phyloP scores from a whole-genome alignment of 2,888 invertebrate species.

The Ornithoptera alexandrae region DNA sequence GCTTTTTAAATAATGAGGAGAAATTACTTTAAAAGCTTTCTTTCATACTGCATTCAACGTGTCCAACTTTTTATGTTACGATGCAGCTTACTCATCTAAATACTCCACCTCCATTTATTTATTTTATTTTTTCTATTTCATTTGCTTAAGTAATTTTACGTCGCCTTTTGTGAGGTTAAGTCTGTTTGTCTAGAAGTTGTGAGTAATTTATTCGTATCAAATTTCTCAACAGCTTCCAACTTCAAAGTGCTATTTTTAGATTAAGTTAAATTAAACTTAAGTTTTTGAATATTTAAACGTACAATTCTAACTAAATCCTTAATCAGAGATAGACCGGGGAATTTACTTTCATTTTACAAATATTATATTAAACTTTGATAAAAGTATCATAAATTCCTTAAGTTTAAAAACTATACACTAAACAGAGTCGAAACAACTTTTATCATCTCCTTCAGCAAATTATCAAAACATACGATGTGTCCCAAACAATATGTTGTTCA shows the following conservation, averaged over 20 bases:
- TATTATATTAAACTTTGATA: not conserved
- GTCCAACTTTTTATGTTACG: not conserved
- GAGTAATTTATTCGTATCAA: too few species aligned
- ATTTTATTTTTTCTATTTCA: not conserved
- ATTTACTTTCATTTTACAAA: too few species aligned
- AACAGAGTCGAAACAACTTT: conserved; percentile 20
- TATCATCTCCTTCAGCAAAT: conserved; percentile 25
- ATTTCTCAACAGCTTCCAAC: too few species aligned
- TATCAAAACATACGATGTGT: conserved; percentile 30
- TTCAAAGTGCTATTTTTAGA: too few species aligned
- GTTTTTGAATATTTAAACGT: too few species aligned
- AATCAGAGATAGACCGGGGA: too few species aligned
- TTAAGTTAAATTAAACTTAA: too few species aligned
- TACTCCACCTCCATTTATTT: not conserved
- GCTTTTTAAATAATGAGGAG: conserved; percentile 21
- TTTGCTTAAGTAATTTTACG: conserved; percentile 2
- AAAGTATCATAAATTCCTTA: conserved; percentile 1
- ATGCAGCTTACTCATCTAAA: conserved; percentile 3
- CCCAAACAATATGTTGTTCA: conserved; percentile 28
- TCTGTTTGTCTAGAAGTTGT: too few species aligned
- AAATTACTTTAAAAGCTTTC: conserved; percentile 16
- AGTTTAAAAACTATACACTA: conserved; percentile 1
- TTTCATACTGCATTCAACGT: conserved; percentile 18
- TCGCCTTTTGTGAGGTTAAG: too few species aligned
- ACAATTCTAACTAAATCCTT: too few species aligned